Base-by-base conservation (phyloP, 1,140 invertebrate genomes). In the Magallana angulata region DNA sequence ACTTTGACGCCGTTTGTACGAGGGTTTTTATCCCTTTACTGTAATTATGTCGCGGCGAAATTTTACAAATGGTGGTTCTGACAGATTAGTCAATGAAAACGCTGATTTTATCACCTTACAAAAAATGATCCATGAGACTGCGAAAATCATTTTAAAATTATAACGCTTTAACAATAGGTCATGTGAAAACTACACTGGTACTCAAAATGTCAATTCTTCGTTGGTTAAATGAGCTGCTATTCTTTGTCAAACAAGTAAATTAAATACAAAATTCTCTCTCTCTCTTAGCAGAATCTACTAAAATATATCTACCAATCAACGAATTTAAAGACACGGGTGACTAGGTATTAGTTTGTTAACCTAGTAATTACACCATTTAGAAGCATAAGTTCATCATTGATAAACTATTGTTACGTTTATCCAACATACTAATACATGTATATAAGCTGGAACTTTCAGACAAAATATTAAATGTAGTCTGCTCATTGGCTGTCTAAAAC, bases 61-160 rank as follows among this genome's bases (percentile, higher is more conserved):
- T 76, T 24, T 76, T 9, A 76, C 68, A 76, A 76, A 76, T 76
- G 36, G 30, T 76, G 68, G 12, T 30, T 76, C 24, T 76, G 24
- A 24, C 68, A 76, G 24, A n/a, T 64, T 76, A 30, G 68, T 76
- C 68, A 76, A 76, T 76, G 18, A 76, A 5, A 76, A 9, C 68
- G 30, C 68, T 76, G 68, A 76, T 76, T 76, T 76, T 76, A 76
- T 76, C 68, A 76, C 24, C 68, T 76, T 76, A 76, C 68, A 76
- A 76, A 62, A 71, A 30, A 76, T 76, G 68, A 64, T 64, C 60
- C 60, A 64, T 64, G 18, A 76, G 68, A 9, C 68, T 30, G 30
- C 18, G 24, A 30, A 24, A 76, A 76, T 11, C 7, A 76, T 76
- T 76, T 30, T 76, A 3, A 24, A 76, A 76, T 76, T 76, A 76